These are phyloP conservation scores for Ichneumon xanthorius DNA, from an alignment of 2,888 invertebrate species.

Conservation along the genomic window DNA sequence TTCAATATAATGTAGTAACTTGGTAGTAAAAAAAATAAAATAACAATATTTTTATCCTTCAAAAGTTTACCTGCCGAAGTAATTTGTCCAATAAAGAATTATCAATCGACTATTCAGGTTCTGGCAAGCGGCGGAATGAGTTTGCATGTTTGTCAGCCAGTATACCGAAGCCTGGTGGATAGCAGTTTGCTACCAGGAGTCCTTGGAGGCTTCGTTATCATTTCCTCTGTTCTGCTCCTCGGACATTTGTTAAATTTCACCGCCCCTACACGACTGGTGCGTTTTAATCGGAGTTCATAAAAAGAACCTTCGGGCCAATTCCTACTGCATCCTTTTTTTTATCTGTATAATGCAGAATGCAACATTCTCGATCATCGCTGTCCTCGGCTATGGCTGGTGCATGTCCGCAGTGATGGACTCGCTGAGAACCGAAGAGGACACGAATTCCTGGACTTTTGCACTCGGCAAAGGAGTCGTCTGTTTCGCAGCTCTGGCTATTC, in stretches of 20 bases:
- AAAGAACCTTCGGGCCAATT: neutral
- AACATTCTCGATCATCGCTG: conserved; percentile 58
- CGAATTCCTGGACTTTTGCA: conserved; percentile 52
- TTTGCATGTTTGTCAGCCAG: conserved; percentile 65
- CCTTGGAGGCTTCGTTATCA: conserved; percentile 67
- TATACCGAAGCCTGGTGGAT: conserved; percentile 58
- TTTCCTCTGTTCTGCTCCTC: conserved; percentile 68
- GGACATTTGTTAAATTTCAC: conserved; percentile 58
- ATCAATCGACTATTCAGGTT: conserved; percentile 47
- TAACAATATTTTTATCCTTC: neutral
- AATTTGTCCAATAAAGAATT: neutral
- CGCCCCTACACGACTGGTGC: conserved; percentile 41
- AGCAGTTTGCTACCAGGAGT: conserved; percentile 69
- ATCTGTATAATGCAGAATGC: conserved; percentile 57
- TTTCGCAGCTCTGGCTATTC: conserved; percentile 61
- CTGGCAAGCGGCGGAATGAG: conserved; percentile 67
- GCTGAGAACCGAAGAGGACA: conserved; percentile 53
- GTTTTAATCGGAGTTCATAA: conserved; percentile 41
- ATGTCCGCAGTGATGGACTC: conserved; percentile 69
- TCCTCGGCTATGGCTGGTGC: conserved; percentile 65
- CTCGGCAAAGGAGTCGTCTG: conserved; percentile 66
- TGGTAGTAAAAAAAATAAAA: conserved; percentile 17
- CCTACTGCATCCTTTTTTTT: neutral
- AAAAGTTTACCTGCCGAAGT: neutral
- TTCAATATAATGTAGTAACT: neutral